These are phyloP conservation scores for Protobothrops flavoviridis DNA, from an alignment of 2,113 vertebrate genomes.

Conservation along the genomic window DNA sequence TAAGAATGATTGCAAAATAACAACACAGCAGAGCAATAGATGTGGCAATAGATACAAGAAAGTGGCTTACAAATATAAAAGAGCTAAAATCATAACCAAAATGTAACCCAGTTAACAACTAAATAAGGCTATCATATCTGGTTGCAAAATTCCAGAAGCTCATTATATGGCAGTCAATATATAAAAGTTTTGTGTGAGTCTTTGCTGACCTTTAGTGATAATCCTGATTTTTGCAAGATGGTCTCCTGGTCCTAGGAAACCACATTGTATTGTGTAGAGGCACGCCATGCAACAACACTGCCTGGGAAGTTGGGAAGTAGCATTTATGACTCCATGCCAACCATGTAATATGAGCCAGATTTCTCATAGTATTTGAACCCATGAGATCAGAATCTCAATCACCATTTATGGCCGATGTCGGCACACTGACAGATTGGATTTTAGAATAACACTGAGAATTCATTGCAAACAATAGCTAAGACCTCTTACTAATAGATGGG, in stretches of 20 bases:
- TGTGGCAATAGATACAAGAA: background rate
- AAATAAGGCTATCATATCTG: background rate
- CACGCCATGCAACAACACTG: background rate
- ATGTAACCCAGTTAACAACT: background rate
- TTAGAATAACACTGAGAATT: background rate
- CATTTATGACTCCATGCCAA: constrained; percentile 3
- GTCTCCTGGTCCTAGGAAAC: background rate
- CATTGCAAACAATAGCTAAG: background rate
- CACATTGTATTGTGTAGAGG: background rate
- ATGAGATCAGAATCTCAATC: constrained; percentile 6
- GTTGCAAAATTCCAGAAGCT: background rate
- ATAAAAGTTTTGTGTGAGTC: background rate
- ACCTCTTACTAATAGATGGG: background rate
- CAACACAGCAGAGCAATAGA: background rate
- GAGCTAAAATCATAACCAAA: background rate
- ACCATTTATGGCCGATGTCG: constrained; percentile 6
- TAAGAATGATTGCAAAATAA: background rate
- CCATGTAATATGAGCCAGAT: constrained; percentile 4
- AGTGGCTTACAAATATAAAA: background rate
- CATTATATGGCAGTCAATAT: background rate
- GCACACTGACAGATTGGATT: background rate
- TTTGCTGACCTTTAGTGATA: background rate
- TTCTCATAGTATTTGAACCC: background rate
- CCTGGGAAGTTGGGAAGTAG: background rate
- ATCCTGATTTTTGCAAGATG: background rate